Base-by-base conservation (phyloP, 2,888 invertebrate species). In the Drosophila picticornis region DNA sequence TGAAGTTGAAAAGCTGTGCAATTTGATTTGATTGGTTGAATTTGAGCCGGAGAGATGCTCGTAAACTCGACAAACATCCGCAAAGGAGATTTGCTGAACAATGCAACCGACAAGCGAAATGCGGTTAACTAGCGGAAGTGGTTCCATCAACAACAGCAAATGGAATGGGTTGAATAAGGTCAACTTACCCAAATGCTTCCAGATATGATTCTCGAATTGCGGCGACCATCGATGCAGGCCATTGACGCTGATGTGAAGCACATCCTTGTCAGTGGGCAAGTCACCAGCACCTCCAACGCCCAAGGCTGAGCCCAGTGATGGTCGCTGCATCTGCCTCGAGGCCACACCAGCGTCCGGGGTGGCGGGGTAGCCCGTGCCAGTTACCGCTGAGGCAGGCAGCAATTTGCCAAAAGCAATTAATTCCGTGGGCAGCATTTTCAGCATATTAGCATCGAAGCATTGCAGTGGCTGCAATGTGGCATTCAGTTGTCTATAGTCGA, bases 321-420 rank as follows among this genome's bases (percentile, higher is more conserved):
- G 69, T 27, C 70, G 80, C 63, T 80, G 86, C 52, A 86, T 64
- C n/a, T 81, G 86, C 53, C 81, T 60, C 75, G 89, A 46, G 60
- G 50, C 48, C 10, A 61, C 36, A 65, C 72, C 51, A 72, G 67
- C 46, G 74, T 71, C 52, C 61, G 79, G 62, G 75, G 6, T 53
- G 50, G 38, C 9, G 48, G 67, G 32, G 34, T 52, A 62, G 25
- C 43, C 65, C 10, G 48, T 36, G 29, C 68, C 59, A 22, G 51
- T 51, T 67, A 67, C 51, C 40, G 68, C 68, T 58, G 87, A 81
- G 48, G 83, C 85, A 71, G 91, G 91, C 81, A 92, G 82, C 84
- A 93, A 91, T 91, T 93, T 92, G 77, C 93, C 93, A 83, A 93
- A 93, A 78, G 91, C 92, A 91, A 93, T 93, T 91, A 93, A 91